Evolutionary conservation across 37 sponge, comb jelly and placozoan genomes (phyloP), one percentile per base, ranked within the genome.

Genomic region (Chondrosia reniformis): DNA sequence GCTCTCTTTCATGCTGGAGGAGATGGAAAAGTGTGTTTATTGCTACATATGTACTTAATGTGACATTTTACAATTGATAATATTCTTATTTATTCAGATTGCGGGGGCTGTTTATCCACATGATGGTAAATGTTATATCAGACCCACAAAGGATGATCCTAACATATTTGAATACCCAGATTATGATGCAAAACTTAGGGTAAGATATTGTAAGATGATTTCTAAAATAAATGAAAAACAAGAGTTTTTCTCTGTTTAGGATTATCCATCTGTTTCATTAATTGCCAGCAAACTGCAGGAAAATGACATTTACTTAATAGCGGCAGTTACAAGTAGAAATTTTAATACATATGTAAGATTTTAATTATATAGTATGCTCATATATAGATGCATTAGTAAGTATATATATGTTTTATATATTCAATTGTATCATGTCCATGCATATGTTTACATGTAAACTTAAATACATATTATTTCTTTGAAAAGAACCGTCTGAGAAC

Each of bases 1-100:
- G 61, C 61, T 19, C 61, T 30, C 6, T 59, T 59, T 59, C 61
- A 59, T 13, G 7, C 28, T 19, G 61, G 61, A 59, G 61, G 61
- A 19, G 61, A 59, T 13, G 61, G 61, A 59, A 59, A 59, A 30
- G 61, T 59, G 61, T 30, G 61, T 30, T 19, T n/a, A n/a, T n/a
- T n/a, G n/a, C n/a, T n/a, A n/a, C n/a, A n/a, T n/a, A n/a, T n/a
- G n/a, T n/a, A n/a, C n/a, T n/a, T n/a, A 49, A 19, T 10, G 52
- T 49, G 10, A 49, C 10, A 49, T 49, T 49, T 49, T 49, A 19
- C 15, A 19, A 49, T 49, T 49, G 52, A 10, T 49, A 15, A 19
- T n/a, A n/a, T n/a, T n/a, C n/a, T n/a, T n/a, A n/a, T n/a, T n/a
- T 49, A 49, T 49, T 49, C 52, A 59, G 61, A 59, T 59, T 59